phyloP scores from a whole-genome alignment of 1,140 invertebrate genomes.

The Micrasema minimum region DNA sequence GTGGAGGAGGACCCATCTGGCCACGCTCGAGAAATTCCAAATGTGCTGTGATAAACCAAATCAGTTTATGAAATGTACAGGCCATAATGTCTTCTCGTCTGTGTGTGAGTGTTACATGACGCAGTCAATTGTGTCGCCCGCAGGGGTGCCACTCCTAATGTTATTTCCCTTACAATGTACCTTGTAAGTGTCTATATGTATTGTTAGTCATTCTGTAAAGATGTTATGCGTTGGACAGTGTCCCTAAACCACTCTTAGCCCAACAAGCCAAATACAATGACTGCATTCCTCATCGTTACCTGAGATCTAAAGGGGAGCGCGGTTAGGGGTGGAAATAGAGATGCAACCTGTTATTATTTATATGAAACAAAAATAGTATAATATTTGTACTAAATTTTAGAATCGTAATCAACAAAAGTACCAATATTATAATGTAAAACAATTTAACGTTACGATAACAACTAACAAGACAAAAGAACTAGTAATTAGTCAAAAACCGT shows the following conservation, averaged over 20 bases:
- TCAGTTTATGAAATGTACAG: slow-evolving; percentile 74
- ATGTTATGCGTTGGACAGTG: slow-evolving; percentile 30
- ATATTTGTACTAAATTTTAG: slow-evolving; percentile 71
- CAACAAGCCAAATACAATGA: not conserved
- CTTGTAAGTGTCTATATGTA: slow-evolving; percentile 49
- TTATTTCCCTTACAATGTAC: slow-evolving; percentile 48
- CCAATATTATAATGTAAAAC: slow-evolving; percentile 69
- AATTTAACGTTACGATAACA: slow-evolving; percentile 47
- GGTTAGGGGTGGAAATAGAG: slow-evolving; percentile 21
- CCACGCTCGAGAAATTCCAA: slow-evolving; percentile 70
- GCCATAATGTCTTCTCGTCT: slow-evolving; percentile 70
- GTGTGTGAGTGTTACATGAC: slow-evolving; percentile 51
- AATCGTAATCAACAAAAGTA: slow-evolving; percentile 74
- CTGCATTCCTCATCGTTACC: not conserved
- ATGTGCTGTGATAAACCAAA: slow-evolving; percentile 77
- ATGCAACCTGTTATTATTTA: slow-evolving; percentile 45
- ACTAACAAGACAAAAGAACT: slow-evolving; percentile 44
- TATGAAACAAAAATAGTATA: slow-evolving; percentile 65
- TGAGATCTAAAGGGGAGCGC: slow-evolving; percentile 2
- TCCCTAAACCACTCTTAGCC: slow-evolving; percentile 21
- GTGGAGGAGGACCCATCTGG: not conserved
- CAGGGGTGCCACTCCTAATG: slow-evolving; percentile 39
- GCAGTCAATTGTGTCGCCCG: slow-evolving; percentile 47
- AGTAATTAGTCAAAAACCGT: slow-evolving; percentile 48
- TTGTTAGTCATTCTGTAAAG: slow-evolving; percentile 46